phyloP scores from a whole-genome alignment of 2,888 invertebrate genomes.

The Epinotia nisella region DNA sequence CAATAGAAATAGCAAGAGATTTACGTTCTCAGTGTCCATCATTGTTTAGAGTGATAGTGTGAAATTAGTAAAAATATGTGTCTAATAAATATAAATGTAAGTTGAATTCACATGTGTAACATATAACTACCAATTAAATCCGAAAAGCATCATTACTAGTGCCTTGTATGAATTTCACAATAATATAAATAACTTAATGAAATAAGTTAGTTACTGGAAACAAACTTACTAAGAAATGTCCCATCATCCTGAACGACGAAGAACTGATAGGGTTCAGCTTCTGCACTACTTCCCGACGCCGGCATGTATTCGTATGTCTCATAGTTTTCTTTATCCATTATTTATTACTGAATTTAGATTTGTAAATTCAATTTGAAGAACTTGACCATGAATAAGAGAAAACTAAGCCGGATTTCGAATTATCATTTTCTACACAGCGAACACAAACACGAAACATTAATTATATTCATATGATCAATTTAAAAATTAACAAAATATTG shows the following conservation, averaged over 20 bases:
- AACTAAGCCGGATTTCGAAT: not conserved
- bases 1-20: not conserved
- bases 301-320: slow-evolving; percentile 72
- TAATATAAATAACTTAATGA: not conserved
- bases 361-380: not conserved
- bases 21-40: no score
- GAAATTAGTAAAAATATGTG: not conserved
- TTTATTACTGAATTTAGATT: slow-evolving; percentile 12
- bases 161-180: not conserved
- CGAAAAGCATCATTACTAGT: not conserved
- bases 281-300: slow-evolving; percentile 49
- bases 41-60: not conserved
- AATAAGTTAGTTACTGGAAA: not conserved
- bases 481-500: not conserved
- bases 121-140: not conserved
- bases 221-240: slow-evolving; percentile 63
- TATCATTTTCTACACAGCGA: not conserved
- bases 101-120: not conserved
- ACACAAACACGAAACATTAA: not conserved
- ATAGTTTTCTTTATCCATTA: slow-evolving; percentile 71
- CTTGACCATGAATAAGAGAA: not conserved
- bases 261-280: slow-evolving; percentile 63
- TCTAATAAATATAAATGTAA: not conserved
- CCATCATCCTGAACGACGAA: slow-evolving; percentile 76
- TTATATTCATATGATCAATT: no score